phyloP scores from a whole-genome alignment of 2,797 vertebrate species.

The Poeciliopsis presidionis region DNA sequence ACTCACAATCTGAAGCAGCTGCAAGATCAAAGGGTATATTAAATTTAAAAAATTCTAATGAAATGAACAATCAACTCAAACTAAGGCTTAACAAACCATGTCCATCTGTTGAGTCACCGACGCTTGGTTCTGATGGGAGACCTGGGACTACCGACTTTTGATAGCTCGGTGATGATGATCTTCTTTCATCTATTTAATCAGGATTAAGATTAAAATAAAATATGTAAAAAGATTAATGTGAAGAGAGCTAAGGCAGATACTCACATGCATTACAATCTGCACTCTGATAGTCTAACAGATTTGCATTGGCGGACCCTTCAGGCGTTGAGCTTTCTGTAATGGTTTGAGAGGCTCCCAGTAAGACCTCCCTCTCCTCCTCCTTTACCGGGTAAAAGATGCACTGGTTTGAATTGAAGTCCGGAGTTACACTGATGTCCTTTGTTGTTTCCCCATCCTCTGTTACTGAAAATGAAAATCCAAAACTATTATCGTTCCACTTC shows the following conservation, averaged over 20 bases:
- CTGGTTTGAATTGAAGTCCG: slow-evolving; percentile 71
- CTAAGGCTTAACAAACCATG: slow-evolving; percentile 63
- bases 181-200: slow-evolving; percentile 55
- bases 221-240: neutral
- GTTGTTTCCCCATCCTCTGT: slow-evolving; percentile 63
- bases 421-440: slow-evolving; percentile 34
- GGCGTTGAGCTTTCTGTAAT: slow-evolving; percentile 26
- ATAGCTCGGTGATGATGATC: slow-evolving; percentile 48
- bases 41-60: neutral
- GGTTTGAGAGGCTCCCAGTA: slow-evolving; percentile 61
- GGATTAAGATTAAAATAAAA: slow-evolving; percentile 5
- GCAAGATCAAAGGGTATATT: slow-evolving; percentile 14
- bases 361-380: slow-evolving; percentile 79
- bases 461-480: slow-evolving; percentile 64
- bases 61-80: neutral
- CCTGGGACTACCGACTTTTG: slow-evolving; percentile 52
- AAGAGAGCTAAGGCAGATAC: slow-evolving; percentile 8
- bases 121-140: slow-evolving; percentile 49
- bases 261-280: slow-evolving; percentile 46
- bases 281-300: slow-evolving; percentile 34
- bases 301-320: slow-evolving; percentile 22
- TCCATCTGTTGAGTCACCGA: slow-evolving; percentile 48
- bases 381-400: slow-evolving; percentile 85
- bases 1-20: slow-evolving; percentile 57
- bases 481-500: neutral